phyloP scores from a whole-genome alignment of 1,140 invertebrate species.

The Sarcophaga bullata region DNA sequence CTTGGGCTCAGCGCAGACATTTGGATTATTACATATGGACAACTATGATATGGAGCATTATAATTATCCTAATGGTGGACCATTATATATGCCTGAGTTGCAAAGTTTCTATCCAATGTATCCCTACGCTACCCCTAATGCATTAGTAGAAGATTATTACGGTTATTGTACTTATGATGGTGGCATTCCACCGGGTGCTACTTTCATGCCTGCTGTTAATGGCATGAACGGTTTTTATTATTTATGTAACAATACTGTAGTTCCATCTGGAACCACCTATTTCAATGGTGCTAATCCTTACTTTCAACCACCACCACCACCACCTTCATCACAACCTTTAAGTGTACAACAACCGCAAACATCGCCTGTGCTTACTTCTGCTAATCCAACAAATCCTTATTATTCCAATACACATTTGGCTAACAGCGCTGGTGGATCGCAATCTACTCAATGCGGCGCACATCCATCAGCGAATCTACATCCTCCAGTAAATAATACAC shows the following conservation, averaged over 20 bases:
- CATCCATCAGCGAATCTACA: constrained; percentile 12
- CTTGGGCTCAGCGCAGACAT: not conserved
- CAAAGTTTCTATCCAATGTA: constrained; percentile 42
- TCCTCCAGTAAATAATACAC: constrained; percentile 22
- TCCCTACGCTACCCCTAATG: not conserved
- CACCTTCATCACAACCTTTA: constrained; percentile 8
- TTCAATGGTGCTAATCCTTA: not conserved
- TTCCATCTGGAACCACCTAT: not conserved
- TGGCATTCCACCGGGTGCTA: constrained; percentile 23
- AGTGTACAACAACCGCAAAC: not conserved
- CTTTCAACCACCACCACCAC: constrained; percentile 4
- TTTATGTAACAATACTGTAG: not conserved
- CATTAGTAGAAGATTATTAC: constrained; percentile 41
- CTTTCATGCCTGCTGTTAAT: constrained; percentile 41
- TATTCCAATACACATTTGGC: not conserved
- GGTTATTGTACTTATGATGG: constrained; percentile 36
- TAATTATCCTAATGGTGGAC: constrained; percentile 14
- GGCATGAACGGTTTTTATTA: constrained; percentile 15
- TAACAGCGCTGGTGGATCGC: not conserved
- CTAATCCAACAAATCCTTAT: not conserved
- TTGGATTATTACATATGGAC: not conserved
- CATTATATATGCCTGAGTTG: constrained; percentile 36
- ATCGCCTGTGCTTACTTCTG: not conserved
- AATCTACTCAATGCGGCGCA: not conserved
- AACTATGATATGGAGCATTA: constrained; percentile 35